These are phyloP conservation scores for Tenthredo amoena DNA, from an alignment of 2,888 invertebrate genomes.

Conservation along the genomic window DNA sequence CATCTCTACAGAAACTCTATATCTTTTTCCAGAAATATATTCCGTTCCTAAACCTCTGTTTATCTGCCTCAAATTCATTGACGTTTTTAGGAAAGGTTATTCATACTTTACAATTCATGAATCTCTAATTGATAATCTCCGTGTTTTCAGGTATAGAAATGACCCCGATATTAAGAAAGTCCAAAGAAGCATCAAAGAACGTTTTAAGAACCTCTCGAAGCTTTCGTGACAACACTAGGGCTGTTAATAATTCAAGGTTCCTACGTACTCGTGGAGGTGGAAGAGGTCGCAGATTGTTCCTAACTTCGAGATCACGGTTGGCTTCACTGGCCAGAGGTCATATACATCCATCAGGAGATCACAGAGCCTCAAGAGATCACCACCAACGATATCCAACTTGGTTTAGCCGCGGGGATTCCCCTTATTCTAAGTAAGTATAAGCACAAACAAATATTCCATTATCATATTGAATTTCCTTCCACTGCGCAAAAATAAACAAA, in stretches of 20 bases:
- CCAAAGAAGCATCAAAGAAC: conserved; percentile 89
- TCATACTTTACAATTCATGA: not conserved
- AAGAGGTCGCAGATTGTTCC: conserved; percentile 81
- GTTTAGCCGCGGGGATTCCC: conserved; percentile 74
- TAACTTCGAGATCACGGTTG: conserved; percentile 84
- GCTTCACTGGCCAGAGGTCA: conserved; percentile 75
- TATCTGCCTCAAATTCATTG: not conserved
- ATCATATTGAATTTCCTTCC: too few species aligned
- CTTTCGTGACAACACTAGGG: conserved; percentile 73
- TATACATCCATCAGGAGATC: conserved; percentile 67
- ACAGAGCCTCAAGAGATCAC: conserved; percentile 72
- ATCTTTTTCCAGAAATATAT: not conserved
- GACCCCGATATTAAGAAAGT: conserved; percentile 91
- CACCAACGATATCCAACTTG: conserved; percentile 71
- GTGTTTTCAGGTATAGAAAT: conserved; percentile 84
- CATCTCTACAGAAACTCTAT: not conserved
- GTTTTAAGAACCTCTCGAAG: conserved; percentile 80
- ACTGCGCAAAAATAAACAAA: not conserved
- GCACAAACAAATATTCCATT: not conserved
- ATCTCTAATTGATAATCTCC: not conserved
- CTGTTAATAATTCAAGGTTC: conserved; percentile 70
- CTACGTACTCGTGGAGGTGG: conserved; percentile 72
- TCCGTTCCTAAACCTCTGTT: not conserved
- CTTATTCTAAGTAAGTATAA: conserved; percentile 72
- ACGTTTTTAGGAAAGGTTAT: not conserved